These are phyloP conservation scores for Danio tinwini DNA, from an alignment of 2,797 vertebrate genomes.

Conservation along the genomic window DNA sequence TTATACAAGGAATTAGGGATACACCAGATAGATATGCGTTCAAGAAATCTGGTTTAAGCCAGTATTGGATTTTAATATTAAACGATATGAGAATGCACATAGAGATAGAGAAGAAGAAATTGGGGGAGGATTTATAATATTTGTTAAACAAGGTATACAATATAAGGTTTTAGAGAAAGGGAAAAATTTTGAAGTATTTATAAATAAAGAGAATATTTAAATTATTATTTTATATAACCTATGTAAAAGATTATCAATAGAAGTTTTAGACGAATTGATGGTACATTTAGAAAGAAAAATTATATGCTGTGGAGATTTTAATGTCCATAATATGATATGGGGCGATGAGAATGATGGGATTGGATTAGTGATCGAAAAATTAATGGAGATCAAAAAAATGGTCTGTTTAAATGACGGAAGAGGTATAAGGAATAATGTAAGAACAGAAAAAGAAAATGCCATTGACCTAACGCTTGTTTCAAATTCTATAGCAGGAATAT, in stretches of 20 bases:
- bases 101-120: no score
- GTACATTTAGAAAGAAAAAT: no score
- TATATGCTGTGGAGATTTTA: slow-evolving; percentile 5
- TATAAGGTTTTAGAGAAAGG: no score
- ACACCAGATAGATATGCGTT: not conserved
- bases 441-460: not conserved
- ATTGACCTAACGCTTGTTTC: not conserved
- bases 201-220: no score
- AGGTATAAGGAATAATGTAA: not conserved
- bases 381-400: not conserved
- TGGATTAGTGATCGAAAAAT: not conserved
- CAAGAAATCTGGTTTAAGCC: not conserved
- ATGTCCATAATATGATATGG: slow-evolving; percentile 7
- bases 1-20: not conserved
- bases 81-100: not conserved
- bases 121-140: not conserved
- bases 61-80: not conserved
- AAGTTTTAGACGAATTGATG: no score
- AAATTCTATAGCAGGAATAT: not conserved
- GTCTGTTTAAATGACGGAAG: slow-evolving; percentile 7
- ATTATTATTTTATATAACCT: no score
- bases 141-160: no score
- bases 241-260: no score
- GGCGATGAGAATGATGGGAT: not conserved
- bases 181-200: no score